These are phyloP conservation scores for Scaptomyza caliginosa DNA, from an alignment of 2,888 invertebrate genomes.

Conservation along the genomic window DNA sequence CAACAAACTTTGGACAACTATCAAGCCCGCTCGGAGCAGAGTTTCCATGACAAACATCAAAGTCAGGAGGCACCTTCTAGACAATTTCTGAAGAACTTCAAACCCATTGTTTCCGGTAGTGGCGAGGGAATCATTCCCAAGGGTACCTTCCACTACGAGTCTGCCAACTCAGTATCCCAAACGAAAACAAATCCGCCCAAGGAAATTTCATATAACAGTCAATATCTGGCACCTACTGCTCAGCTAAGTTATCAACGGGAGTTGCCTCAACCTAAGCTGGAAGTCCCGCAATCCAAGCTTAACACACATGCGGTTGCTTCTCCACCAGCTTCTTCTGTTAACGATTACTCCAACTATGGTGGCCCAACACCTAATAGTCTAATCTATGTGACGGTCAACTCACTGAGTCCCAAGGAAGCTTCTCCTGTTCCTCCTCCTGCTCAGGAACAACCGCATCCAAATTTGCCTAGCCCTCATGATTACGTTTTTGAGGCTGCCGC, in stretches of 20 bases:
- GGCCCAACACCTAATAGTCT: conserved; percentile 52
- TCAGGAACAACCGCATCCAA: conserved; percentile 10
- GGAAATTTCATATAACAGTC: conserved; percentile 25
- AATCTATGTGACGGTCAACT: conserved; percentile 71
- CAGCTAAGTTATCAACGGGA: conserved; percentile 59
- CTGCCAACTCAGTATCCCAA: conserved; percentile 32
- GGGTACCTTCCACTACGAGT: conserved; percentile 77
- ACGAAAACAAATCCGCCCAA: conserved; percentile 17
- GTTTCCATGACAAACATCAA: conserved; percentile 26
- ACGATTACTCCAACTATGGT: conserved; percentile 35
- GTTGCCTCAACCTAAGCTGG: conserved; percentile 3
- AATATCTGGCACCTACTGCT: conserved; percentile 49
- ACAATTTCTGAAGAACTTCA: conserved; percentile 81
- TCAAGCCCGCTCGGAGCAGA: conserved; percentile 72
- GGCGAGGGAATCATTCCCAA: conserved; percentile 56
- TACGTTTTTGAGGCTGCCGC: conserved; percentile 73
- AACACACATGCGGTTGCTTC: conserved; percentile 62
- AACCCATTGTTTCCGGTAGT: conserved; percentile 61
- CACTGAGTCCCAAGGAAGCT: conserved; percentile 29
- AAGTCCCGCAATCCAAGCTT: conserved; percentile 21
- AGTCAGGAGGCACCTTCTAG: conserved; percentile 81
- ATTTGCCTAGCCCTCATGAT: conserved; percentile 66
- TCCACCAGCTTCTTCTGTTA: neutral
- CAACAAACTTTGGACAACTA: conserved; percentile 62
- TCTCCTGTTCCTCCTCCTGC: conserved; percentile 4